Percentiles rank a stretch among this genome's conserved stretches.
phyloP scores from a whole-genome alignment of 2,113 vertebrate species.

The Aviceda subcristata region DNA sequence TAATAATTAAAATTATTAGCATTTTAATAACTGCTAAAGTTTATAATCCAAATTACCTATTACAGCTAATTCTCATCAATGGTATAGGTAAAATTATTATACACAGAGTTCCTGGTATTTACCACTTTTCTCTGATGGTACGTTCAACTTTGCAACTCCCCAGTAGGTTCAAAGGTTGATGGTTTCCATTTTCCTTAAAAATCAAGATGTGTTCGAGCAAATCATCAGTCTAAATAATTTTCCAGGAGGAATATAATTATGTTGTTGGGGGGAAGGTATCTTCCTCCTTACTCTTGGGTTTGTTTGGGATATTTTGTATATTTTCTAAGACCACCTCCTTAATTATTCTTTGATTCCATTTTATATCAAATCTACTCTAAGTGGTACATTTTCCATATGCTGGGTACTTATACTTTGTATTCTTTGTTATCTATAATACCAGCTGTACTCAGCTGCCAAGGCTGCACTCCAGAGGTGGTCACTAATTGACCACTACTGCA shows the following conservation, averaged over 20 bases:
- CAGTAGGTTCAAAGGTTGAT: neutral
- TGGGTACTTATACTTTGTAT: neutral
- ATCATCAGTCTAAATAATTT: neutral
- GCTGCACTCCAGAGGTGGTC: neutral
- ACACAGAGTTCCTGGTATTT: neutral
- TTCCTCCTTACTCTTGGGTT: neutral
- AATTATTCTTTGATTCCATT: neutral
- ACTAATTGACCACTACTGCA: neutral
- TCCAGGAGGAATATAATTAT: neutral
- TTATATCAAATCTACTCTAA: neutral
- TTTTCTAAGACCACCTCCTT: neutral
- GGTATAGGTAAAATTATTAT: neutral
- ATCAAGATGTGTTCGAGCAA: neutral
- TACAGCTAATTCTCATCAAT: neutral
- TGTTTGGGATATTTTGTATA: neutral
- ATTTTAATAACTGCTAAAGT: neutral
- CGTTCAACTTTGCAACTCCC: neutral
- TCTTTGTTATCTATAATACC: neutral
- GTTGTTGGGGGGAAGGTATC: rapidly evolving
- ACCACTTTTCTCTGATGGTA: neutral
- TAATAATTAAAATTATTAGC: neutral
- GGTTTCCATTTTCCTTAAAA: neutral
- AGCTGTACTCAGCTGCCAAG: neutral
- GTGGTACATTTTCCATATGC: neutral
- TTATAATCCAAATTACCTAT: neutral